These are phyloP conservation scores for Paratilapia polleni DNA, from an alignment of 2,113 vertebrate species.

Conservation along the genomic window DNA sequence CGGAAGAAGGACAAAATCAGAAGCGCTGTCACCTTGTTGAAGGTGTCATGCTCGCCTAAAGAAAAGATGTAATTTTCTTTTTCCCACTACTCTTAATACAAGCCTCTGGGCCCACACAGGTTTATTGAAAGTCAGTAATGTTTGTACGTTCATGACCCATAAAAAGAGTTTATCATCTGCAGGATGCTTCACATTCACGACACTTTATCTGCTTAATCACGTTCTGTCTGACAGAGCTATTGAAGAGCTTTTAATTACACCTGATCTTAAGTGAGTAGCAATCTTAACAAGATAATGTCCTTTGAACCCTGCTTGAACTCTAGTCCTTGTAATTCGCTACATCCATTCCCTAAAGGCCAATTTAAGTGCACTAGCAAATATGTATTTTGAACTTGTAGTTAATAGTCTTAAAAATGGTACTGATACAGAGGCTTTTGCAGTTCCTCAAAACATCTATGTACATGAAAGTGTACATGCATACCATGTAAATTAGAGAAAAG, in stretches of 20 bases:
- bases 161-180: conserved; percentile 14
- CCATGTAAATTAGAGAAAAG: background rate
- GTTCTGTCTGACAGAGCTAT: background rate
- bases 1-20: conserved; percentile 12
- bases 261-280: conserved; percentile 8
- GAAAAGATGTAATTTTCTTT: background rate
- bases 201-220: conserved; percentile 28
- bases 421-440: background rate
- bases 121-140: background rate
- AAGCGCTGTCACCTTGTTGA: background rate
- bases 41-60: background rate
- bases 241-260: background rate
- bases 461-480: background rate
- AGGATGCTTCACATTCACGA: conserved; percentile 18
- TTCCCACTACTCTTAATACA: background rate
- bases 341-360: background rate
- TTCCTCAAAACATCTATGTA: background rate
- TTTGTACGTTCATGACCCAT: background rate
- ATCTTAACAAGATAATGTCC: background rate
- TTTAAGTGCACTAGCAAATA: background rate
- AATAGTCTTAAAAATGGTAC: background rate
- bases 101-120: background rate
- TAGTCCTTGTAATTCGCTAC: background rate
- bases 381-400: background rate
- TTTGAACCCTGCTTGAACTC: background rate